These are phyloP conservation scores for Drosophila neonasuta DNA, from an alignment of 2,888 invertebrate species.

Conservation along the genomic window DNA sequence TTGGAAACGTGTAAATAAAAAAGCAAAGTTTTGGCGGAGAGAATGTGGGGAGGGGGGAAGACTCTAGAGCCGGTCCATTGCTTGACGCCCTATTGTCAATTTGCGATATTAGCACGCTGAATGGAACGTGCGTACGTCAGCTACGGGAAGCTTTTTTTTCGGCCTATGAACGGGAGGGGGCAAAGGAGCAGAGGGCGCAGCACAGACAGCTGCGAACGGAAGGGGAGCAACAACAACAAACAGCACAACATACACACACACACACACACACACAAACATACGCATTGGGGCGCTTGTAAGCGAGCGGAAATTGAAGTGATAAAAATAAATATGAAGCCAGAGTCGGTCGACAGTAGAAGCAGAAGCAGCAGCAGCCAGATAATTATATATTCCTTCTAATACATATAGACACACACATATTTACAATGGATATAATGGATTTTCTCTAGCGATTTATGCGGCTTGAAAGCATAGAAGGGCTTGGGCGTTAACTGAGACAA, in stretches of 20 bases:
- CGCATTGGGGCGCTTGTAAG: conserved; percentile 53
- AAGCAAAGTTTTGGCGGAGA: conserved; percentile 26
- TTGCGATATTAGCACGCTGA: conserved; percentile 70
- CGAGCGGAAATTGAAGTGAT: conserved; percentile 74
- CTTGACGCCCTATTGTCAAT: conserved; percentile 70
- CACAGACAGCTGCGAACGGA: conserved; percentile 40
- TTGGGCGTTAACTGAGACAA: conserved; percentile 1
- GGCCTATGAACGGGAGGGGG: not conserved
- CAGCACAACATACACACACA: not conserved
- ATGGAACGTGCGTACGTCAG: conserved; percentile 49
- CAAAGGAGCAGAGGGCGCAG: not conserved
- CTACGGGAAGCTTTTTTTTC: conserved; percentile 37
- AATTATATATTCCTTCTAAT: conserved; percentile 47
- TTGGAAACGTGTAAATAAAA: conserved; percentile 63
- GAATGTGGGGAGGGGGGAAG: not conserved
- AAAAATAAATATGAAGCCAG: conserved; percentile 71
- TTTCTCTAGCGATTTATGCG: conserved; percentile 9
- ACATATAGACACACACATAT: conserved; percentile 4
- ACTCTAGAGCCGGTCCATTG: conserved; percentile 57
- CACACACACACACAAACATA: conserved; percentile 2
- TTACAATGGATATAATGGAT: conserved; percentile 14
- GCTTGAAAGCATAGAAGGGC: conserved; percentile 23
- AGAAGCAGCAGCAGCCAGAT: conserved; percentile 36
- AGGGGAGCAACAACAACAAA: conserved; percentile 23
- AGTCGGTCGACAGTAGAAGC: conserved; percentile 29